A percentile compares a stretch with the other conserved stretches of the same genome.
These are phyloP conservation scores for Elaphurus davidianus DNA, from an alignment of 2,113 vertebrate species.

Conservation along the genomic window DNA sequence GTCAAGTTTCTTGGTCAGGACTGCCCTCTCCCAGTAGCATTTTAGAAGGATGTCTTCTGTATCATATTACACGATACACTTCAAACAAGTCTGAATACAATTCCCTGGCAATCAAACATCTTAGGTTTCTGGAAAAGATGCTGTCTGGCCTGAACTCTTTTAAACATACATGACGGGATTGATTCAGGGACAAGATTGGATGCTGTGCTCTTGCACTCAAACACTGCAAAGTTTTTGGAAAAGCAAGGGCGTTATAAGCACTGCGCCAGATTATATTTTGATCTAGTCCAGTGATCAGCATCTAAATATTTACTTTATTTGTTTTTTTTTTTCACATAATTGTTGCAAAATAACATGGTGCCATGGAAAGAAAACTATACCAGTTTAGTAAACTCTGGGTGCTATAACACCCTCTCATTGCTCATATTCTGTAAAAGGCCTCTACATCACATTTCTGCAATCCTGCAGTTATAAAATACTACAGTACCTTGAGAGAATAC, in stretches of 20 bases:
- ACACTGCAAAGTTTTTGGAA: not conserved
- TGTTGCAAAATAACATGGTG: not conserved
- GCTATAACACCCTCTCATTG: not conserved
- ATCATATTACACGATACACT: not conserved
- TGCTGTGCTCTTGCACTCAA: not conserved
- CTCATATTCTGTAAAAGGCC: not conserved
- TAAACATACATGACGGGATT: not conserved
- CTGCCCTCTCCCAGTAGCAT: not conserved
- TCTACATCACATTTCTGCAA: not conserved
- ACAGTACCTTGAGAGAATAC: not conserved
- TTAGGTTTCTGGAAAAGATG: not conserved
- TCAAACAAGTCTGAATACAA: not conserved
- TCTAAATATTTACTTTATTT: not conserved
- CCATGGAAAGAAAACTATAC: not conserved
- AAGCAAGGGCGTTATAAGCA: not conserved
- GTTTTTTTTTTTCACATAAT: not conserved
- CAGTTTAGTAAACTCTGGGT: not conserved
- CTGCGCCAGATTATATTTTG: not conserved
- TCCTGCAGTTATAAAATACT: not conserved
- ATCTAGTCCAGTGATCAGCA: not conserved
- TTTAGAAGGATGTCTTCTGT: not conserved
- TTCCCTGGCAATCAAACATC: not conserved
- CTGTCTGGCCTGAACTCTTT: not conserved
- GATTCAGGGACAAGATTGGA: not conserved
- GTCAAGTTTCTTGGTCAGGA: not conserved